Percentiles rank a stretch among this genome's conserved stretches.
Conservation (phyloP, 2,113 vertebrate genomes). For the Cheilinus undulatus region DNA sequence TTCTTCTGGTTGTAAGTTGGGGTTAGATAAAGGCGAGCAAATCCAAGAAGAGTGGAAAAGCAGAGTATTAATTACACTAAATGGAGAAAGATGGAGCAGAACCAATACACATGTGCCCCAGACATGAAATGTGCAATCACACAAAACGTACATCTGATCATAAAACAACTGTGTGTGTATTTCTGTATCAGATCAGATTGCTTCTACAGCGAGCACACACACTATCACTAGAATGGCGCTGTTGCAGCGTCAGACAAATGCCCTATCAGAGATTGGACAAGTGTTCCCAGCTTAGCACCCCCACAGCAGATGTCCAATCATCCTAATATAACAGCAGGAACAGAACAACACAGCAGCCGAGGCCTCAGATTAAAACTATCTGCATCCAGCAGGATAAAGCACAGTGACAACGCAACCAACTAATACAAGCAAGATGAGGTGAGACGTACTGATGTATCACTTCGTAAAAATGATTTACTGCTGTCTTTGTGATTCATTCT, state of each 20-base stretch:
- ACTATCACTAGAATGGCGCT: conserved; percentile 7
- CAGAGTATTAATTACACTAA: conserved; percentile 89
- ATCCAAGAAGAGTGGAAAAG: conserved; percentile 84
- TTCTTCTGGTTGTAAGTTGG: conserved; percentile 76
- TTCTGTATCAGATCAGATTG: neutral
- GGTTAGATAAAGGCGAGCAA: conserved; percentile 75
- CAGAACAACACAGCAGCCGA: conserved; percentile 65
- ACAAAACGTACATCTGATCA: conserved; percentile 1
- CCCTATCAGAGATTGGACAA: conserved; percentile 59
- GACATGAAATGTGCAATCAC: conserved; percentile 11
- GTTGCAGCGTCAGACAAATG: conserved; percentile 45
- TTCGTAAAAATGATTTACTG: too few species aligned
- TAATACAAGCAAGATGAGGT: conserved; percentile 43
- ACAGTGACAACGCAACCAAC: conserved; percentile 23
- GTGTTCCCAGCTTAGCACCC: conserved; percentile 65
- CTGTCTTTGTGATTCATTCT: too few species aligned
- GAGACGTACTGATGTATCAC: conserved; percentile 20
- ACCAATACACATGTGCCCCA: conserved; percentile 40
- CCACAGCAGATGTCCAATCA: conserved; percentile 80
- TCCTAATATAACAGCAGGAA: conserved; percentile 79
- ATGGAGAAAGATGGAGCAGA: conserved; percentile 87
- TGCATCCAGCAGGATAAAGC: conserved; percentile 64
- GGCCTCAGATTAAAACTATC: conserved; percentile 72
- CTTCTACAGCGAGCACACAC: neutral
- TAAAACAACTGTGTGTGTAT: neutral